phyloP scores from a whole-genome alignment of 2,888 invertebrate species.

The Oscheius sp. region DNA sequence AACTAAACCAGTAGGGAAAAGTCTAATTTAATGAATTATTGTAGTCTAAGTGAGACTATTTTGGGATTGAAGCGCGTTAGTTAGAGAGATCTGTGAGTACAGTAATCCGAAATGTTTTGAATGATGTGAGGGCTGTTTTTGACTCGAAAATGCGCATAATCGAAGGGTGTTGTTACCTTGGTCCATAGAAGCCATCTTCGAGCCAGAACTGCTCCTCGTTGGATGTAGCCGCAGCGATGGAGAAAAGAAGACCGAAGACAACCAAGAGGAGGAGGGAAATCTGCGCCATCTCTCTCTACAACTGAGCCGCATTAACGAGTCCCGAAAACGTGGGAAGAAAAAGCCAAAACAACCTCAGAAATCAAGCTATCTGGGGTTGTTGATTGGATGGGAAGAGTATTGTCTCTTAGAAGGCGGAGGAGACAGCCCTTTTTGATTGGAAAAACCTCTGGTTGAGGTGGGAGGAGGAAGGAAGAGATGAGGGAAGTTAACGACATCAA shows the following conservation, averaged over 20 bases:
- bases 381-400: no score
- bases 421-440: no score
- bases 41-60: no score
- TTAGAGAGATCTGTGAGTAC: no score
- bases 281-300: slow-evolving; percentile 16
- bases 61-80: no score
- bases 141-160: not conserved
- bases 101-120: no score
- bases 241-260: not conserved
- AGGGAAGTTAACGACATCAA: not conserved
- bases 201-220: not conserved
- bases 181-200: not conserved
- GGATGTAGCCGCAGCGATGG: not conserved
- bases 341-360: no score
- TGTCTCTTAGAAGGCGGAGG: no score
- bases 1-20: no score
- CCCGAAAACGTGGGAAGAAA: not conserved
- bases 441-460: not conserved
- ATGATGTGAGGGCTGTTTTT: not conserved
- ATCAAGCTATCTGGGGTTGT: no score
- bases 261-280: slow-evolving; percentile 8
- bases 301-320: not conserved
- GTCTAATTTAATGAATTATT: no score
- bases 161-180: slow-evolving; percentile 12
- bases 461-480: not conserved